Evolutionary conservation across 1,140 invertebrate species (phyloP).

Genomic region (Coboldia fuscipes): DNA sequence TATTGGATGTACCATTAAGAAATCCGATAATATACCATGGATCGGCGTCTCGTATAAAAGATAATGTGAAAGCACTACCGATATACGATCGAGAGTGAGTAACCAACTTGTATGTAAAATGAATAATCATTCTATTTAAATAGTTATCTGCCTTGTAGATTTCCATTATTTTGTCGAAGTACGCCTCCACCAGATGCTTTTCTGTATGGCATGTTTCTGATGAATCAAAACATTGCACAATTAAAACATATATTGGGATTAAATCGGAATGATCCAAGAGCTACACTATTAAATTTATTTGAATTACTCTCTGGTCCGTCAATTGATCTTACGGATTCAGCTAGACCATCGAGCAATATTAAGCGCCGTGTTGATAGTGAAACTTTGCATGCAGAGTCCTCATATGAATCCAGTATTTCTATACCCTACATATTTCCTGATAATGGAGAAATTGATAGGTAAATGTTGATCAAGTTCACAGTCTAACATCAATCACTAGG

Average conservation of each 20-base stretch:
- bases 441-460: too few species aligned
- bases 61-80: conserved; percentile 48
- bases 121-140: conserved; percentile 1
- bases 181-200: conserved; percentile 38
- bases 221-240: conserved; percentile 80
- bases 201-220: conserved; percentile 61
- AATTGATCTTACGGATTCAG: too few species aligned
- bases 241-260: conserved; percentile 49
- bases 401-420: too few species aligned
- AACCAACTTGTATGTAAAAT: neutral
- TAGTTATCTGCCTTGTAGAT: conserved; percentile 27
- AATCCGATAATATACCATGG: conserved; percentile 52
- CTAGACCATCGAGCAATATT: too few species aligned
- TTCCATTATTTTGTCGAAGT: conserved; percentile 54
- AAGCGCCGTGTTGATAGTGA: too few species aligned
- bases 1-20: conserved; percentile 54
- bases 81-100: conserved; percentile 56
- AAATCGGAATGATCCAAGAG: conserved; percentile 41
- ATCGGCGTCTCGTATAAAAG: conserved; percentile 51
- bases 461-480: too few species aligned
- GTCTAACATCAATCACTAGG: too few species aligned
- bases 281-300: conserved; percentile 50
- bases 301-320: conserved; percentile 26
- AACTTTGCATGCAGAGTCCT: too few species aligned
- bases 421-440: too few species aligned